A percentile compares a stretch with the other conserved stretches of the same genome.
Evolutionary conservation across 1,140 invertebrate genomes (phyloP).

Genomic region (Zaprionus camerounensis): DNA sequence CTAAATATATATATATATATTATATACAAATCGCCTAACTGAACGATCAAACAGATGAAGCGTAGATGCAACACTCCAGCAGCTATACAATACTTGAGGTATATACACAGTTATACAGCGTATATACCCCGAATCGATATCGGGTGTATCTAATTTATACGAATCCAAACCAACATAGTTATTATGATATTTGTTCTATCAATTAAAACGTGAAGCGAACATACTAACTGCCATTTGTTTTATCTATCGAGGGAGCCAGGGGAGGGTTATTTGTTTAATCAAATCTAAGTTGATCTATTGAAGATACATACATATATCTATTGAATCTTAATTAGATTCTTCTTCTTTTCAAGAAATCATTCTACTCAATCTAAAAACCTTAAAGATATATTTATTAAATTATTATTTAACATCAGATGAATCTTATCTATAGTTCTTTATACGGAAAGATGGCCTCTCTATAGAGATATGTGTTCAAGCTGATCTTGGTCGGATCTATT

Average conservation of each 20-base stretch:
- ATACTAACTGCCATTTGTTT: conserved; percentile 10
- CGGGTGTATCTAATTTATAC: conserved; percentile 65
- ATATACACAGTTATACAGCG: conserved; percentile 26
- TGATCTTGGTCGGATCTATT: too few species aligned
- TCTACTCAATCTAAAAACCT: too few species aligned
- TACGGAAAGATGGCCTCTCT: too few species aligned
- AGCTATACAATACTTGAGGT: conserved; percentile 39
- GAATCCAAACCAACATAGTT: conserved; percentile 54
- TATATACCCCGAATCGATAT: conserved; percentile 37
- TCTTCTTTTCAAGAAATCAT: too few species aligned
- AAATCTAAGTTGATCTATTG: background rate
- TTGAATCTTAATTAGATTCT: too few species aligned
- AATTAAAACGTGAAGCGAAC: conserved; percentile 59
- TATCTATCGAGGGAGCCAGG: background rate
- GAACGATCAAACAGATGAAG: conserved; percentile 27
- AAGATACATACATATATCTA: background rate
- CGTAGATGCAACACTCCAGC: background rate
- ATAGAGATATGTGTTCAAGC: too few species aligned
- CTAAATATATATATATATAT: background rate
- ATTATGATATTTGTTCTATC: conserved; percentile 68
- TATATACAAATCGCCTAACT: background rate
- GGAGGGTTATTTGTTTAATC: background rate
- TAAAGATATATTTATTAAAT: too few species aligned
- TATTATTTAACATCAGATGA: too few species aligned
- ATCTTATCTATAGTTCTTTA: too few species aligned